A percentile compares a stretch with the other conserved stretches of the same genome.
phyloP scores from a whole-genome alignment of 2,888 invertebrate genomes.

The Orthosia incerta region DNA sequence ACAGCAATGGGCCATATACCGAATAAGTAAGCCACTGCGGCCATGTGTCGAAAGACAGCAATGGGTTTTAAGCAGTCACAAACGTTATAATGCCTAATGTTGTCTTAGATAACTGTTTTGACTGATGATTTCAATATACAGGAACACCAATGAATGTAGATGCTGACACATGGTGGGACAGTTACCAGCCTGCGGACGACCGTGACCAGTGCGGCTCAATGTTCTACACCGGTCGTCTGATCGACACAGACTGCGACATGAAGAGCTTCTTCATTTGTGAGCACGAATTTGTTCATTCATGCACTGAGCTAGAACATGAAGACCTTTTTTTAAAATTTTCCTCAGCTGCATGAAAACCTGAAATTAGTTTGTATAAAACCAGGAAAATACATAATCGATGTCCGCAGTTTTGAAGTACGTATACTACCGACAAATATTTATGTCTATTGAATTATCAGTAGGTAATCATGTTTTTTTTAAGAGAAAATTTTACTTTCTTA shows the following conservation, averaged over 20 bases:
- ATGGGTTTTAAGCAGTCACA: background rate
- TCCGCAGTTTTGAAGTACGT: too few relatives aligned
- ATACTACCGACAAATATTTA: too few relatives aligned
- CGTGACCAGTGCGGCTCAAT: conserved; percentile 73
- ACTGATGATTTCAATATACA: background rate
- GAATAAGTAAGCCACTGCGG: background rate
- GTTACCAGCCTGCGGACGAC: conserved; percentile 75
- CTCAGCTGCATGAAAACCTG: too few relatives aligned
- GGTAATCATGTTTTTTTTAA: too few relatives aligned
- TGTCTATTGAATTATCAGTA: too few relatives aligned
- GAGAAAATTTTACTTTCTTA: too few relatives aligned
- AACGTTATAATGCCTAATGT: background rate
- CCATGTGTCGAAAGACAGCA: background rate
- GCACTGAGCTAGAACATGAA: background rate
- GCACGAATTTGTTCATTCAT: background rate
- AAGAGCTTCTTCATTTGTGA: conserved; percentile 8
- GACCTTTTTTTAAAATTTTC: too few relatives aligned
- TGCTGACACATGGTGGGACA: conserved; percentile 77
- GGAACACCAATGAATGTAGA: conserved; percentile 67
- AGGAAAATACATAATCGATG: too few relatives aligned
- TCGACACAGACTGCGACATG: background rate
- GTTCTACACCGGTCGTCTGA: background rate
- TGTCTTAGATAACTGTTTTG: background rate
- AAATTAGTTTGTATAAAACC: too few relatives aligned
- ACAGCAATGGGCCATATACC: background rate